Conservation (phyloP, 37 sponge, comb jelly and placozoan species). For the Halisarca cf. caerulea region DNA sequence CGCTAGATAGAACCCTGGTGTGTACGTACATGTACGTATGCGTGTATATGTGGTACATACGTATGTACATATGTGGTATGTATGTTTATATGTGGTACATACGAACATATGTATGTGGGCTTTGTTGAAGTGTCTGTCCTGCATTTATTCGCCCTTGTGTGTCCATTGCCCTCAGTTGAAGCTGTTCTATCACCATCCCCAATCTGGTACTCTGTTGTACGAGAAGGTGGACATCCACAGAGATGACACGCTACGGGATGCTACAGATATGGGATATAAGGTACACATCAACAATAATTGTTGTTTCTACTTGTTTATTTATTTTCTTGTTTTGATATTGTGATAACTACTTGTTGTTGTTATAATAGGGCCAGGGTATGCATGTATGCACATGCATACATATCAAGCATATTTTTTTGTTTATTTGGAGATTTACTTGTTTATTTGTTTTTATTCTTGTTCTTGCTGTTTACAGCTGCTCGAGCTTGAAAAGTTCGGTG, state of each 20-base stretch:
- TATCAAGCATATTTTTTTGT: no score
- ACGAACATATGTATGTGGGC: no score
- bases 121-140: no score
- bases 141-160: no score
- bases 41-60: no score
- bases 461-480: slow-evolving; percentile 45
- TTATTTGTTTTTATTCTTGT: not conserved
- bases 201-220: slow-evolving; percentile 43
- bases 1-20: no score
- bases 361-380: not conserved
- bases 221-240: slow-evolving; percentile 76
- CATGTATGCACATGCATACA: no score
- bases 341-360: not conserved
- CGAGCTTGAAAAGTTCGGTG: slow-evolving; percentile 33
- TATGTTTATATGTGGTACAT: no score
- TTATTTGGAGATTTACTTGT: not conserved
- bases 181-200: slow-evolving; percentile 73
- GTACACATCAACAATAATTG: slow-evolving; percentile 30
- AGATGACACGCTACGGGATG: slow-evolving; percentile 60
- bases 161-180: slow-evolving; percentile 54
- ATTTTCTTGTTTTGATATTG: slow-evolving; percentile 6
- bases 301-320: not conserved
- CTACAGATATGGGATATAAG: slow-evolving; percentile 55
- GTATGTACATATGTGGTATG: no score
- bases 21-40: no score